phyloP scores from a whole-genome alignment of 2,113 vertebrate species.

The Otolemur garnettii region DNA sequence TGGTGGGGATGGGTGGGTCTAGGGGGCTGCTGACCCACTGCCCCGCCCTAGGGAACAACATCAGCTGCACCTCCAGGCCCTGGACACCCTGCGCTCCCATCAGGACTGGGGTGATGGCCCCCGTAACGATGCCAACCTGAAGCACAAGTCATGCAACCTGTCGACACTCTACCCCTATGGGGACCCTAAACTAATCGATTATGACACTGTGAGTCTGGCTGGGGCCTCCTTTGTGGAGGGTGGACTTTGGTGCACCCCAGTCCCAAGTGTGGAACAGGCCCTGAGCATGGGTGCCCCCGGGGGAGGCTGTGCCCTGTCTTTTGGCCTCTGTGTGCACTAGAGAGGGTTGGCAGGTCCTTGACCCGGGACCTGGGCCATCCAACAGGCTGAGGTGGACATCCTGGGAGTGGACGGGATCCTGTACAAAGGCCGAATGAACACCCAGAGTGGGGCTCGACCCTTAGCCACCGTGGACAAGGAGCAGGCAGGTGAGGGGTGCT shows the following conservation, averaged over 20 bases:
- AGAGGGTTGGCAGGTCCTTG: neutral
- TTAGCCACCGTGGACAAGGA: constrained; percentile 11
- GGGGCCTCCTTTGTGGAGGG: neutral
- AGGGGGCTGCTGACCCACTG: neutral
- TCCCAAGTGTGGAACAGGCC: neutral
- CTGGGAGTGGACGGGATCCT: constrained; percentile 82
- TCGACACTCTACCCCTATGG: constrained; percentile 80
- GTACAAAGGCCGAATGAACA: constrained; percentile 85
- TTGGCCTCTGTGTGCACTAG: neutral
- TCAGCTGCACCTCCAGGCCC: constrained; percentile 9
- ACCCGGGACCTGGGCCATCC: neutral
- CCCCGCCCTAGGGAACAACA: constrained; percentile 74
- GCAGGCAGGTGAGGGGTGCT: constrained; percentile 54
- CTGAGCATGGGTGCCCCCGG: accelerated
- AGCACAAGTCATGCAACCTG: constrained; percentile 60
- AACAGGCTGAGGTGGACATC: constrained; percentile 85
- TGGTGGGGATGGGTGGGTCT: neutral
- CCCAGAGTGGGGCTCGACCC: accelerated
- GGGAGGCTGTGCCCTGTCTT: neutral
- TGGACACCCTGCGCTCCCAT: neutral
- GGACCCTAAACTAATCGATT: constrained; percentile 58
- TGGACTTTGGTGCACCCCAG: neutral
- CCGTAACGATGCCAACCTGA: accelerated
- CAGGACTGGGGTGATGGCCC: neutral
- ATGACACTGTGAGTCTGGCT: constrained; percentile 77